These are phyloP conservation scores for Polia nebulosa DNA, from an alignment of 2,888 invertebrate species.

Conservation along the genomic window DNA sequence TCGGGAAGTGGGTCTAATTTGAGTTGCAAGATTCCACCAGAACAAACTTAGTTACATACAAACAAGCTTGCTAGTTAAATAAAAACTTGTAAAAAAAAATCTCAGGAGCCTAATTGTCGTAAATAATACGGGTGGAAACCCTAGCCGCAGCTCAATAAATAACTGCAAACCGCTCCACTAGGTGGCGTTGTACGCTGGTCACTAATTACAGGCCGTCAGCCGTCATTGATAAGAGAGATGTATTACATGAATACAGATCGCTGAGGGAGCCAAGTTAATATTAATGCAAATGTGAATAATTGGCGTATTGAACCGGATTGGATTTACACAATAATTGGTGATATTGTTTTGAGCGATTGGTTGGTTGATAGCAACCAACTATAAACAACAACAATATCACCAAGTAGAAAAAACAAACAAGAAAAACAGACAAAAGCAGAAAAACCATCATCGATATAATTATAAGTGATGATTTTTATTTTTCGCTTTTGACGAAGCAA, in stretches of 20 bases:
- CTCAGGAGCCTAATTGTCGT: no score
- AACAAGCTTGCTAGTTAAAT: no score
- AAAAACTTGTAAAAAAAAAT: no score
- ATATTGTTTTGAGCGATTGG: conserved; percentile 9
- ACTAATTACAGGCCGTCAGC: conserved; percentile 2
- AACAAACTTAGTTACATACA: no score
- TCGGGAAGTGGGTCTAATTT: no score
- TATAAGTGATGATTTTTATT: no score
- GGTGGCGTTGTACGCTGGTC: conserved; percentile 1
- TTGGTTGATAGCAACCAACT: neutral
- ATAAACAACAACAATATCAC: no score
- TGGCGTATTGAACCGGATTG: conserved; percentile 4
- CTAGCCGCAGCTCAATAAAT: neutral
- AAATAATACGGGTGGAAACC: no score
- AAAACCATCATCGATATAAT: no score
- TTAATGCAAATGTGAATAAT: conserved; percentile 32
- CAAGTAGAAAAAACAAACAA: no score
- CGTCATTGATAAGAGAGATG: conserved; percentile 11
- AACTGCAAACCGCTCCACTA: neutral
- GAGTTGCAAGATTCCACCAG: no score
- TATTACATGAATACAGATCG: conserved; percentile 10
- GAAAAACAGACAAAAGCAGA: no score
- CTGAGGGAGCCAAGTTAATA: conserved; percentile 15
- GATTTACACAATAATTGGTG: conserved; percentile 4
- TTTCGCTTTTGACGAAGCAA: neutral